phyloP scores from a whole-genome alignment of 2,113 vertebrate genomes.

The Blennius ocellaris region DNA sequence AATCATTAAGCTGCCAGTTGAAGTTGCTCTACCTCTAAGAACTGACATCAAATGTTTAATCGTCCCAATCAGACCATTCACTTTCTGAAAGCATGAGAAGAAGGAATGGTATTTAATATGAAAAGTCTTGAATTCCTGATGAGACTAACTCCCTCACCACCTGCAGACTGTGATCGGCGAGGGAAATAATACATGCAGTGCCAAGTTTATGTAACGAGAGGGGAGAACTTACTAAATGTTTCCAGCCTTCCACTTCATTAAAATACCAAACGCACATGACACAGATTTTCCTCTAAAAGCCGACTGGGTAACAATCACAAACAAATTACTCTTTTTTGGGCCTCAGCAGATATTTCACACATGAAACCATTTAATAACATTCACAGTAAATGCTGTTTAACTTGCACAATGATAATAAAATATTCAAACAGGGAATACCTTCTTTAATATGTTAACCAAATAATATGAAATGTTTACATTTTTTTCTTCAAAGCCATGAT shows the following conservation, averaged over 20 bases:
- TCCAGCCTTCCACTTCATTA: slow-evolving; percentile 20
- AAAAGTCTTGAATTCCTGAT: neutral
- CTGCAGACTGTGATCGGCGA: neutral
- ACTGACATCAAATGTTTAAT: neutral
- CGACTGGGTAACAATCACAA: slow-evolving; percentile 14
- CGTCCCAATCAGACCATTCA: no score
- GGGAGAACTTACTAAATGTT: slow-evolving; percentile 39
- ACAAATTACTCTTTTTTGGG: slow-evolving; percentile 12
- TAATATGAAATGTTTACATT: neutral
- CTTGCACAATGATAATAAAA: neutral
- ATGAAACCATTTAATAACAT: slow-evolving; percentile 3
- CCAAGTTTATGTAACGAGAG: slow-evolving; percentile 30
- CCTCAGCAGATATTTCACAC: slow-evolving; percentile 12
- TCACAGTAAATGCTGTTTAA: slow-evolving; percentile 7
- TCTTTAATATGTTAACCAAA: neutral
- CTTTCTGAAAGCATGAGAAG: no score
- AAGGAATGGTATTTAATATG: neutral
- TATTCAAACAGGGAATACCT: no score
- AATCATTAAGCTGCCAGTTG: neutral
- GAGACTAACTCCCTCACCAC: neutral
- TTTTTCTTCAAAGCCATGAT: neutral
- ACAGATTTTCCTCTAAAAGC: slow-evolving; percentile 39
- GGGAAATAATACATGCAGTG: slow-evolving; percentile 12
- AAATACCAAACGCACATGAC: slow-evolving; percentile 20
- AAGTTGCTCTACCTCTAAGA: neutral